These are phyloP conservation scores for Gallinago media DNA, from an alignment of 2,113 vertebrate genomes.

Conservation along the genomic window DNA sequence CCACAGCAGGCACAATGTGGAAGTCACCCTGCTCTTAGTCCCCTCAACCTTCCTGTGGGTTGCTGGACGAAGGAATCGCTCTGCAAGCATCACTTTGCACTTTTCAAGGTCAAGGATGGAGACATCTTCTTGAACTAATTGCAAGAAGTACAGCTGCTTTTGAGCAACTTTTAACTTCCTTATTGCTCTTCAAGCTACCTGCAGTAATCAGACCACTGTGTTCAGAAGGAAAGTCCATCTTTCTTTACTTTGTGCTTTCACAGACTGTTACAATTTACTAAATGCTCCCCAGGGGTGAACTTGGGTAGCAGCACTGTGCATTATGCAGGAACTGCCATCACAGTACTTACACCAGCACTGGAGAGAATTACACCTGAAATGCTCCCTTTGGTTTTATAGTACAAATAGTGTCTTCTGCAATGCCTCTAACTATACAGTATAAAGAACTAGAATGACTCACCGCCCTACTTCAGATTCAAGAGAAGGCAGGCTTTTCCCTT, in stretches of 20 bases:
- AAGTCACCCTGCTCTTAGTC: background rate
- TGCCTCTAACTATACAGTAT: background rate
- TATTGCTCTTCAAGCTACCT: background rate
- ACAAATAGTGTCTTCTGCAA: background rate
- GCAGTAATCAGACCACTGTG: background rate
- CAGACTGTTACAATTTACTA: conserved; percentile 17
- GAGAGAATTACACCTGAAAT: background rate
- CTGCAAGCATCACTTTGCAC: background rate
- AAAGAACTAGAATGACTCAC: conserved; percentile 20
- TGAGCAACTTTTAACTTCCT: background rate
- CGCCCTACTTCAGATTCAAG: conserved; percentile 14
- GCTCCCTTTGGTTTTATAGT: conserved; percentile 8
- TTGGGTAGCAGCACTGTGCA: background rate
- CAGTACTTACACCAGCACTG: background rate
- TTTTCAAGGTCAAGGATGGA: background rate
- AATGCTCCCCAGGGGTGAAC: background rate
- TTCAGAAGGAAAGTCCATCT: background rate
- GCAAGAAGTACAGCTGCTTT: background rate
- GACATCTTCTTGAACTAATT: background rate
- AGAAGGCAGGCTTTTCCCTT: background rate
- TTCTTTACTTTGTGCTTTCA: conserved; percentile 4
- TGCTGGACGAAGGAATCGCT: background rate
- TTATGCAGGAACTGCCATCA: background rate
- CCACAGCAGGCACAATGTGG: accelerated
- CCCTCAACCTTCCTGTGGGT: background rate